Evolutionary conservation across 1,140 invertebrate species (phyloP).

Genomic region (Hirudo medicinalis): DNA sequence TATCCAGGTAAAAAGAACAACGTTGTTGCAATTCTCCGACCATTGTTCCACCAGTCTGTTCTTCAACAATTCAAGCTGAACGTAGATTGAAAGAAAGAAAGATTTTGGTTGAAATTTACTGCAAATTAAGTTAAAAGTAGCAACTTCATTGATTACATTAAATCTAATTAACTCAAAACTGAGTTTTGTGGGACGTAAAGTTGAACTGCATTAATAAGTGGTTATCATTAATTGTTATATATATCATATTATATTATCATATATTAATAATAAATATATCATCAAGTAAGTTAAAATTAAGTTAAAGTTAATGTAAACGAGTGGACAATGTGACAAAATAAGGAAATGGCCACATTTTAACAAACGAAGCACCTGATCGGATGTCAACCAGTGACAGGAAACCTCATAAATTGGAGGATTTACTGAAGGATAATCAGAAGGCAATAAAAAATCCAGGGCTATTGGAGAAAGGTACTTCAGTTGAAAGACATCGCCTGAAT

Average conservation of each 20-base stretch:
- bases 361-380: neutral
- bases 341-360: neutral
- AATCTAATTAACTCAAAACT: neutral
- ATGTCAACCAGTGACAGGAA: neutral
- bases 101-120: no score
- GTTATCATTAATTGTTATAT: no score
- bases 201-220: no score
- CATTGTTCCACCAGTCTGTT: neutral
- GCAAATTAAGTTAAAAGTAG: neutral
- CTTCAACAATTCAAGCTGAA: conserved; percentile 2
- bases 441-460: neutral
- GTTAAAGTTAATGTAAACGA: neutral
- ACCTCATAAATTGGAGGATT: neutral
- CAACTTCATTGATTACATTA: neutral
- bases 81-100: no score
- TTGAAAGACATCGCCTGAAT: neutral
- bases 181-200: no score
- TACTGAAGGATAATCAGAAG: neutral
- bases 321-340: no score
- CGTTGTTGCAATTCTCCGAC: neutral
- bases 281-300: neutral
- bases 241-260: neutral
- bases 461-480: conserved; percentile 3
- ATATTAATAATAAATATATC: neutral
- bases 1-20: conserved; percentile 15